These are phyloP conservation scores for Trachelus stipa DNA, from an alignment of 2,888 invertebrate genomes.

Conservation along the genomic window DNA sequence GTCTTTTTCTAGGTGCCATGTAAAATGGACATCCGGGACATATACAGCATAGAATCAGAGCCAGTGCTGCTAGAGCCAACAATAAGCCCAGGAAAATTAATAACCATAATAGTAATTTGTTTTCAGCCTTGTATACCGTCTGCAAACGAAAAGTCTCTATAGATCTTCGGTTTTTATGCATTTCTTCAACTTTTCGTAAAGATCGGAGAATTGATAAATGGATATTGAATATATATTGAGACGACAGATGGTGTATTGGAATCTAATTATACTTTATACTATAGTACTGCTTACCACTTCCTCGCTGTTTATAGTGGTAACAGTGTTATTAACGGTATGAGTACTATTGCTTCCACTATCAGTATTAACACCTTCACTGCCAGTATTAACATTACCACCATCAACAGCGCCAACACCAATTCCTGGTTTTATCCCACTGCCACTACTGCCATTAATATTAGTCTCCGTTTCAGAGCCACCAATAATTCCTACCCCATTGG, in stretches of 20 bases:
- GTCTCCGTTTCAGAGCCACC: slow-evolving; percentile 28
- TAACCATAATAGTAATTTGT: slow-evolving; percentile 80
- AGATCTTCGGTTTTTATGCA: background rate
- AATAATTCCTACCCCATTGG: slow-evolving; percentile 61
- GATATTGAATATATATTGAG: too few species aligned
- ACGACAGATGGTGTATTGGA: too few species aligned
- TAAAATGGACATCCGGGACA: slow-evolving; percentile 89
- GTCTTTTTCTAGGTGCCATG: slow-evolving; percentile 74
- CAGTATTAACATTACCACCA: slow-evolving; percentile 69
- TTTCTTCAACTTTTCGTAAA: background rate
- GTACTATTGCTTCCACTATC: slow-evolving; percentile 17
- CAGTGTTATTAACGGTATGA: slow-evolving; percentile 29
- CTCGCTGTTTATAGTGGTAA: slow-evolving; percentile 19
- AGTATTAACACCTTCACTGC: slow-evolving; percentile 61
- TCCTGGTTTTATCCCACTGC: background rate
- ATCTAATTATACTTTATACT: background rate
- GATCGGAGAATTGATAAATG: background rate
- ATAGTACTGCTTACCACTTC: background rate
- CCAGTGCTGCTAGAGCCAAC: slow-evolving; percentile 77
- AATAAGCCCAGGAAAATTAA: slow-evolving; percentile 81
- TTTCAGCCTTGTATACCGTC: slow-evolving; percentile 80
- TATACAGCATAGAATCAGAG: slow-evolving; percentile 84
- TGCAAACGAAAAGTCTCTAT: slow-evolving; percentile 52
- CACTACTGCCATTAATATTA: background rate
- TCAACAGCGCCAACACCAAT: slow-evolving; percentile 68